These are phyloP conservation scores for Empis stercorea DNA, from an alignment of 2,888 invertebrate genomes.

Conservation along the genomic window DNA sequence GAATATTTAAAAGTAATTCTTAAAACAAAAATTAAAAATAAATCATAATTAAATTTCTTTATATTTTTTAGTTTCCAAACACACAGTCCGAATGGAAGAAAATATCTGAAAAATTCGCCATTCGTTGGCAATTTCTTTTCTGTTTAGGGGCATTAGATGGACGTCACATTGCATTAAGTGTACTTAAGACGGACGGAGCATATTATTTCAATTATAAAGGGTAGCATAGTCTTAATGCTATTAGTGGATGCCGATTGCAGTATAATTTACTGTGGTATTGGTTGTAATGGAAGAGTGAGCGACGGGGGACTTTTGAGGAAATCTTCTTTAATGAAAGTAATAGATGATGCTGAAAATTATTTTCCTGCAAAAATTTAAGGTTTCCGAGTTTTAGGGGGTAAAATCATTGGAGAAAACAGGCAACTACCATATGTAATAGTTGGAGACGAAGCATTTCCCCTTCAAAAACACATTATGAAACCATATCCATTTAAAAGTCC, in stretches of 20 bases:
- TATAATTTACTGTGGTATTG: conserved; percentile 12
- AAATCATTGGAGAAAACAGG: no score
- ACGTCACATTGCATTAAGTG: conserved; percentile 9
- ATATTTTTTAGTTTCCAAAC: neutral
- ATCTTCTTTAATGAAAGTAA: neutral
- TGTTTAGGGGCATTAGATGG: conserved; percentile 12
- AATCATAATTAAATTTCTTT: no score
- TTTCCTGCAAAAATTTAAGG: no score
- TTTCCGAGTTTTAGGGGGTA: no score
- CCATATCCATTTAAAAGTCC: conserved; percentile 6
- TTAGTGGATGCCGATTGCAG: conserved; percentile 10
- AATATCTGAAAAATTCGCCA: no score
- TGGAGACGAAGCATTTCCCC: conserved; percentile 13
- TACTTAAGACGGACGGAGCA: conserved; percentile 6
- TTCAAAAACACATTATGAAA: conserved; percentile 11
- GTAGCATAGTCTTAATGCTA: conserved; percentile 10
- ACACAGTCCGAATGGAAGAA: neutral
- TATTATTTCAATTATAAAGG: conserved; percentile 11
- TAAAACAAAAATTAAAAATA: no score
- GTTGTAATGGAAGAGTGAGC: conserved; percentile 9
- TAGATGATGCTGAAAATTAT: no score
- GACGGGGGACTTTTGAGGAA: conserved; percentile 8
- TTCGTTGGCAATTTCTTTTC: conserved; percentile 10
- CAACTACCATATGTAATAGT: no score
- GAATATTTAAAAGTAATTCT: neutral